A percentile compares a stretch with the other conserved stretches of the same genome.
Conservation (phyloP, 2,888 invertebrate species). For the Vesta saturnalis region DNA sequence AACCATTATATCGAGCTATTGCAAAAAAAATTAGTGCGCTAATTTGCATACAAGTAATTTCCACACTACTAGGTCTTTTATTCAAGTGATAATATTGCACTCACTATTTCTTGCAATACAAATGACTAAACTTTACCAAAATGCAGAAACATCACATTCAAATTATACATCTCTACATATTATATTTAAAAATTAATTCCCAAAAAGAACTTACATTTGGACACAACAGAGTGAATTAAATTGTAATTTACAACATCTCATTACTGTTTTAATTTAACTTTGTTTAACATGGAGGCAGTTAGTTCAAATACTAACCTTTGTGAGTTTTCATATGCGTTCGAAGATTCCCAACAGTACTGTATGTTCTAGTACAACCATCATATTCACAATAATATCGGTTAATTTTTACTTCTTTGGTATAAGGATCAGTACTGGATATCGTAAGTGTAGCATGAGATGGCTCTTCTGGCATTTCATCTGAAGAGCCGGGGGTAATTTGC, state of each 20-base stretch:
- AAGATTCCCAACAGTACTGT: conserved; percentile 93
- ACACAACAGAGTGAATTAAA: too few species aligned
- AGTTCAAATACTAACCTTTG: conserved; percentile 73
- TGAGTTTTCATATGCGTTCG: conserved; percentile 96
- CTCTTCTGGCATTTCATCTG: conserved; percentile 71
- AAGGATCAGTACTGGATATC: conserved; percentile 71
- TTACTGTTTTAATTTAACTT: background rate
- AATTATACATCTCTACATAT: too few species aligned
- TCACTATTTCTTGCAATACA: too few species aligned
- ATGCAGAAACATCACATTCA: too few species aligned
- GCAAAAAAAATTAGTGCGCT: too few species aligned
- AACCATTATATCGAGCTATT: too few species aligned
- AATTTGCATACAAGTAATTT: too few species aligned
- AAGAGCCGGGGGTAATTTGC: conserved; percentile 74
- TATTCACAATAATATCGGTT: conserved; percentile 87
- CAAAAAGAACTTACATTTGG: too few species aligned
- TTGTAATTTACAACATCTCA: background rate
- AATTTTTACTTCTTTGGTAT: conserved; percentile 67
- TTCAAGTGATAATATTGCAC: too few species aligned
- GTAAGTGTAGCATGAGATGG: conserved; percentile 75
- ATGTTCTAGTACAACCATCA: conserved; percentile 86
- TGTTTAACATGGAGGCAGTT: background rate
- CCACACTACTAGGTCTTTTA: too few species aligned
- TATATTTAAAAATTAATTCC: too few species aligned
- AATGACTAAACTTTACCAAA: too few species aligned